Conservation (phyloP, 2,113 vertebrate species). For the Paracanthobrama guichenoti region DNA sequence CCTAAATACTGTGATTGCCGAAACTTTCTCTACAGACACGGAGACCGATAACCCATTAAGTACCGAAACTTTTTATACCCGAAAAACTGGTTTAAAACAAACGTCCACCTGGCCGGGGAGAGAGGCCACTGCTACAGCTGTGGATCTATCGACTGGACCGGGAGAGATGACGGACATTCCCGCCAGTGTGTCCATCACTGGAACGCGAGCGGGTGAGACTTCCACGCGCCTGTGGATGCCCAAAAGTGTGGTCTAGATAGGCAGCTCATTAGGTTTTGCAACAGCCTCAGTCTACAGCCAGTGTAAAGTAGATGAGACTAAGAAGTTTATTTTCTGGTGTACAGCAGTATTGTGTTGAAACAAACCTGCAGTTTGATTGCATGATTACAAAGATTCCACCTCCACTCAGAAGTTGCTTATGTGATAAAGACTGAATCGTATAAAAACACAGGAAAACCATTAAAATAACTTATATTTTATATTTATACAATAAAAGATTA, state of each 20-base stretch:
- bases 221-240: neutral
- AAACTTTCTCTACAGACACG: constrained; percentile 57
- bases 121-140: constrained; percentile 19
- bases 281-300: neutral
- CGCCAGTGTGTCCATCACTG: constrained; percentile 33
- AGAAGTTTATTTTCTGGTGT: neutral
- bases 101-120: neutral
- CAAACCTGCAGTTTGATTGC: neutral
- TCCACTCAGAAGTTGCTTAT: neutral
- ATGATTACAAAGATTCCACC: neutral
- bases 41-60: constrained; percentile 53
- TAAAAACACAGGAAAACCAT: neutral
- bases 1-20: constrained; percentile 55
- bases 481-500: neutral
- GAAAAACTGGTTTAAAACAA: constrained; percentile 47
- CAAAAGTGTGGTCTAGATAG: neutral
- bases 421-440: neutral
- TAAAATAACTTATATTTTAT: neutral
- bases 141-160: constrained; percentile 19
- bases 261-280: neutral
- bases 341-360: neutral
- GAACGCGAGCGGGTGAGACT: constrained; percentile 53
- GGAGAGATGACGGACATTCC: constrained; percentile 42
- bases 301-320: neutral
- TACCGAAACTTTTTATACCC: constrained; percentile 46